These are phyloP conservation scores for Dynastes grantii DNA, from an alignment of 2,888 invertebrate genomes.

Conservation along the genomic window DNA sequence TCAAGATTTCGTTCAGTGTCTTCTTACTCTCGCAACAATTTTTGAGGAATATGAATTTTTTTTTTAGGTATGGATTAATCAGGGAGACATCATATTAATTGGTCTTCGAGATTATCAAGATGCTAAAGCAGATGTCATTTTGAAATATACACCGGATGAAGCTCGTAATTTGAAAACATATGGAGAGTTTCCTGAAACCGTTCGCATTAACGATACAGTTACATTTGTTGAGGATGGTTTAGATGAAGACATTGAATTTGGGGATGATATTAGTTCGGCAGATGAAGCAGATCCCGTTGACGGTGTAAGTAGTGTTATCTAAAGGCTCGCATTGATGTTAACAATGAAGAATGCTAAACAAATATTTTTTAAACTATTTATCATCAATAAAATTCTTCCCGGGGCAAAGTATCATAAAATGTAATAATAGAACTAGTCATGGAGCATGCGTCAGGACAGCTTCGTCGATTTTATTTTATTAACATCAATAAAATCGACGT, in stretches of 20 bases:
- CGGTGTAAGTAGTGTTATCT: conserved; percentile 63
- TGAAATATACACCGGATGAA: conserved; percentile 99
- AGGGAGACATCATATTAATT: conserved; percentile 98
- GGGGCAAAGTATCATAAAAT: too few species aligned
- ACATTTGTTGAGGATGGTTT: conserved; percentile 95
- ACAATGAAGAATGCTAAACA: too few species aligned
- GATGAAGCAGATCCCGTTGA: conserved; percentile 87
- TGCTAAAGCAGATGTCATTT: conserved; percentile 98
- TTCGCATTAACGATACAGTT: conserved; percentile 96
- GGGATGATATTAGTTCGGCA: conserved; percentile 94
- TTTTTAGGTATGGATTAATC: conserved; percentile 94
- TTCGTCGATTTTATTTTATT: too few species aligned
- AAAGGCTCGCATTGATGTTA: background rate
- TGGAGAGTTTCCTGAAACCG: conserved; percentile 98
- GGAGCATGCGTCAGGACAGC: too few species aligned
- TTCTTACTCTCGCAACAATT: too few species aligned
- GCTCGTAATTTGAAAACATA: conserved; percentile 99
- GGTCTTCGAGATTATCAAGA: conserved; percentile 98
- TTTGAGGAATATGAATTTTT: background rate
- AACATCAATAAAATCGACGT: too few species aligned
- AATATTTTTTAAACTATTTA: too few species aligned
- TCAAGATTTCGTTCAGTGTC: too few species aligned
- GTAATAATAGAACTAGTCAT: too few species aligned
- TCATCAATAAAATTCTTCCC: too few species aligned
- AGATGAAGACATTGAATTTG: conserved; percentile 97